Evolutionary conservation across 2,113 vertebrate species (phyloP), one percentile per base, ranked within the genome.

Genomic region (Semicossyphus pulcher): DNA sequence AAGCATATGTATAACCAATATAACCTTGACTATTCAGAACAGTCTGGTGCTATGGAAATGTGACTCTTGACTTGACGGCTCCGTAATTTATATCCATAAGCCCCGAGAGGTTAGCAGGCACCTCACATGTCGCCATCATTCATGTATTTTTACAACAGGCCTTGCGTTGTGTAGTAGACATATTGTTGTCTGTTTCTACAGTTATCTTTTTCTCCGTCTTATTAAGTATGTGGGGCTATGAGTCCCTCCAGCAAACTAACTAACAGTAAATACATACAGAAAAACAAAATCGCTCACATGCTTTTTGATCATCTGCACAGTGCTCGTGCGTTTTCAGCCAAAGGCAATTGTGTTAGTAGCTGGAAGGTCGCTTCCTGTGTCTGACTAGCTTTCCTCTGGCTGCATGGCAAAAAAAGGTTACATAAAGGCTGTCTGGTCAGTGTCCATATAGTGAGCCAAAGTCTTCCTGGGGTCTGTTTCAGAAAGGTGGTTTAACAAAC

Each of bases 81-180:
- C 5, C 3, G 39, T 58, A 66, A 60, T 68, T 78, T 54, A 62
- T 32, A 76, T 64, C 36, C 58, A 70, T 48, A 23, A 52, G 39
- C 45, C 54, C 69, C 4, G 21, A 28, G 49, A n/a, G 47, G 42
- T 63, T 53, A 59, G 21, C 11, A 51, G 12, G 42, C 51, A 68
- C 73, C 6, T 42, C 28, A 34, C 58, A 36, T 72, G 25, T 49
- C 52, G 31, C 25, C 32, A 34, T 54, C 49, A 44, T 47, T 71
- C 37, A 64, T 52, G 14, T n/a, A 37, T 25, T 67, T 53, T 58
- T 44, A 54, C 26, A 81, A 83, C 77, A 77, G 47, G 37, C 45
- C n/a, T 47, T 44, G 54, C 44, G 77, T 73, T 81, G 66, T 78
- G 67, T 66, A 57, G 65, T 62, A 77, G 75, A n/a, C n/a, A n/a